Conservation (phyloP, 2,888 invertebrate genomes). For the Cephus sareptanus region DNA sequence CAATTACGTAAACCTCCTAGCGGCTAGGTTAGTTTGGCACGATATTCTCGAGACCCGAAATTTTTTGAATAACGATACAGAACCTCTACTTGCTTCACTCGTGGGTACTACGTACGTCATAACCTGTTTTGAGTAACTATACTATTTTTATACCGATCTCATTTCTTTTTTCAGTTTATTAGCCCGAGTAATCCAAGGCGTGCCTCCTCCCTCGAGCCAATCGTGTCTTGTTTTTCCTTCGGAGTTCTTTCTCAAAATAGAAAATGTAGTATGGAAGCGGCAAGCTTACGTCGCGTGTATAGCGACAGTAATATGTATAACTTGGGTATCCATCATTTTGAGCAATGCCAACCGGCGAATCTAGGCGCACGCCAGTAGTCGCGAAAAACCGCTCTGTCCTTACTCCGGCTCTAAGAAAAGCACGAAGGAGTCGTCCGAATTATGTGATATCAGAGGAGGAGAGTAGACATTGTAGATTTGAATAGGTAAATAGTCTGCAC, state of each 20-base stretch:
- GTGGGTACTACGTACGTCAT: not conserved
- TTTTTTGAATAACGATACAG: not conserved
- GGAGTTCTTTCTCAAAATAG: not conserved
- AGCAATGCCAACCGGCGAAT: not conserved
- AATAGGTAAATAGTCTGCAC: too few species aligned
- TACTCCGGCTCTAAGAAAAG: not conserved
- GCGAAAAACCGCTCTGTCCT: not conserved
- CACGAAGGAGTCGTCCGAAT: not conserved
- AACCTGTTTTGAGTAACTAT: not conserved
- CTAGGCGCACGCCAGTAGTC: not conserved
- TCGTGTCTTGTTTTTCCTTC: not conserved
- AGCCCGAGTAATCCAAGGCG: not conserved
- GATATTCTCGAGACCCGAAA: not conserved
- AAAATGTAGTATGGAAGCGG: not conserved
- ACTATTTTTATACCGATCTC: not conserved
- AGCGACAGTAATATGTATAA: not conserved
- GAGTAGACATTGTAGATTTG: not conserved
- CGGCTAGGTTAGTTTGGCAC: conserved; percentile 31
- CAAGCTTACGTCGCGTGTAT: not conserved
- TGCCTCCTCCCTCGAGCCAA: not conserved
- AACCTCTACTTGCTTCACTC: not conserved
- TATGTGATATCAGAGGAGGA: not conserved
- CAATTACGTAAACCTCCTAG: conserved; percentile 26
- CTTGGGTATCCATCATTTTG: not conserved
- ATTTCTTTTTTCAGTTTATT: not conserved